Percentiles rank a stretch among this genome's conserved stretches.
Evolutionary conservation across 30 jellyfish, hydroid and myxozoan species (phyloP).

Genomic region (Rhopilema esculentum): DNA sequence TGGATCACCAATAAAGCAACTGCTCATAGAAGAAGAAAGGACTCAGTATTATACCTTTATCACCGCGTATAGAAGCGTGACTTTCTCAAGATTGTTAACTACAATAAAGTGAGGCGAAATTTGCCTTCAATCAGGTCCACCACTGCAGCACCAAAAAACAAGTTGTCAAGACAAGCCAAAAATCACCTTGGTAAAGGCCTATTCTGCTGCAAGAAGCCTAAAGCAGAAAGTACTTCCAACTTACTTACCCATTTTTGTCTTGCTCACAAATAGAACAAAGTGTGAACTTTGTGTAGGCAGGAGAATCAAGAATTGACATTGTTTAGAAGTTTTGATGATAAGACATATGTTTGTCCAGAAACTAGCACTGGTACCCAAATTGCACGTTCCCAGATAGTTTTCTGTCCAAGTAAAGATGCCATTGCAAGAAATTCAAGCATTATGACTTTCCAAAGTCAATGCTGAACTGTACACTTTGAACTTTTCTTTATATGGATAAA

Average conservation of each 20-base stretch:
- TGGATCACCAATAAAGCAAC: slow-evolving; percentile 51
- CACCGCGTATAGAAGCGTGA: slow-evolving; percentile 45
- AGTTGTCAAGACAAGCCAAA: slow-evolving; percentile 44
- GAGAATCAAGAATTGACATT: background rate
- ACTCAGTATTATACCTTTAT: slow-evolving; percentile 25
- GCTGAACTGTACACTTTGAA: slow-evolving; percentile 58
- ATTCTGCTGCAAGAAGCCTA: slow-evolving; percentile 54
- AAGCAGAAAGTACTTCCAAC: slow-evolving; percentile 41
- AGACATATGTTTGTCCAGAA: slow-evolving; percentile 42
- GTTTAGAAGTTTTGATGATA: slow-evolving; percentile 56
- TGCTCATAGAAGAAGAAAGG: slow-evolving; percentile 66
- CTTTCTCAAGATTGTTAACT: slow-evolving; percentile 46
- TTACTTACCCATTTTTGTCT: slow-evolving; percentile 37
- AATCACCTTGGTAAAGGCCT: slow-evolving; percentile 34
- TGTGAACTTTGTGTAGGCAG: slow-evolving; percentile 7
- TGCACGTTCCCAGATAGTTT: slow-evolving; percentile 52
- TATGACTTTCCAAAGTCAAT: slow-evolving; percentile 55
- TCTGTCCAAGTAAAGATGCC: slow-evolving; percentile 29
- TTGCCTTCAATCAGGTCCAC: slow-evolving; percentile 43
- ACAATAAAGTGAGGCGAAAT: slow-evolving; percentile 13
- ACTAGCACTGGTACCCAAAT: slow-evolving; percentile 57
- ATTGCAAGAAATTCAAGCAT: slow-evolving; percentile 25
- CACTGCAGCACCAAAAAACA: slow-evolving; percentile 36
- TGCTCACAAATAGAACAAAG: slow-evolving; percentile 54
- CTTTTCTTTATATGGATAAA: slow-evolving; percentile 30